Evolutionary conservation across 2,888 invertebrate genomes (phyloP).

Genomic region (Synanthedon myopaeformis): DNA sequence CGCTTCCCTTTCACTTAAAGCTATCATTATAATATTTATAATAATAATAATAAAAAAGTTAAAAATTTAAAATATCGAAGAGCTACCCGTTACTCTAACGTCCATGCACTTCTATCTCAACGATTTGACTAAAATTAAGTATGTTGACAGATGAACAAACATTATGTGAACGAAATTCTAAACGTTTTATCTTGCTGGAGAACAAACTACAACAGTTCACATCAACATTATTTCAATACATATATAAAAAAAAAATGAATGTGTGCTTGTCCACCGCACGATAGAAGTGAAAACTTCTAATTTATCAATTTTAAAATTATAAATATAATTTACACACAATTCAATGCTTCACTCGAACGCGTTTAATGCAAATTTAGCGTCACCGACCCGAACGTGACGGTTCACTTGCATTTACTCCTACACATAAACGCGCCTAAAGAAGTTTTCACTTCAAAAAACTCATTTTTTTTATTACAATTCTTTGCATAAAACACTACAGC

Average conservation of each 20-base stretch:
- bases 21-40: constrained; percentile 34
- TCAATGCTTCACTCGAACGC: no score
- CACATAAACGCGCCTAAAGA: no score
- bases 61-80: constrained; percentile 42
- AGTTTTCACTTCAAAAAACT: no score
- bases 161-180: constrained; percentile 65
- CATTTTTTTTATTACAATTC: no score
- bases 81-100: constrained; percentile 51
- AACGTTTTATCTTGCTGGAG: constrained; percentile 61
- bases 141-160: constrained; percentile 65
- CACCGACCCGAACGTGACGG: no score
- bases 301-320: no score
- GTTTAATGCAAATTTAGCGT: no score
- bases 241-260: constrained; percentile 34
- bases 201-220: constrained; percentile 64
- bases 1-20: constrained; percentile 30
- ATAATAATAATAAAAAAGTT: constrained; percentile 24
- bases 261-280: no score
- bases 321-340: no score
- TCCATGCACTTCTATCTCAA: constrained; percentile 58
- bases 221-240: constrained; percentile 31
- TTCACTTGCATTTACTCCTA: no score
- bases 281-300: no score
- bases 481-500: no score
- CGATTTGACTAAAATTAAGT: constrained; percentile 61